Percentiles rank a stretch among this genome's conserved stretches.
phyloP scores from a whole-genome alignment of 2,113 vertebrate species.

The Ahaetulla prasina region DNA sequence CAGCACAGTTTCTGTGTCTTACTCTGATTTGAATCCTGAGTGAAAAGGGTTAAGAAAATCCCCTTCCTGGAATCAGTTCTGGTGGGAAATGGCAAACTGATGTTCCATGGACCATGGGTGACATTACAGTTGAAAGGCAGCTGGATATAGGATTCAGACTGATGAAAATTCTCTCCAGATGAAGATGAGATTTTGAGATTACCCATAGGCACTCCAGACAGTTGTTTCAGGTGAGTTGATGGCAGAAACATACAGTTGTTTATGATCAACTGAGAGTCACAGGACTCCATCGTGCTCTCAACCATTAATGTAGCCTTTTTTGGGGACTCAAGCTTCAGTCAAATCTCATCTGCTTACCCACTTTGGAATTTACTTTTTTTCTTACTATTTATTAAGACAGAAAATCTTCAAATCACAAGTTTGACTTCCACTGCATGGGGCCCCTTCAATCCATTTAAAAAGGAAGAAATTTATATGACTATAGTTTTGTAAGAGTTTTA shows the following conservation, averaged over 20 bases:
- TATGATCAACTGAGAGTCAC: neutral
- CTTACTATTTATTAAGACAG: neutral
- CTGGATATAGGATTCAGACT: neutral
- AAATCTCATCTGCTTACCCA: neutral
- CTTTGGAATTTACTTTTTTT: neutral
- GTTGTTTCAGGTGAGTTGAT: neutral
- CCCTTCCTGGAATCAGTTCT: neutral
- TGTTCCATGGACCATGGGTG: neutral
- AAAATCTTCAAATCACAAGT: neutral
- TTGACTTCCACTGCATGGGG: neutral
- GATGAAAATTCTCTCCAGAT: neutral
- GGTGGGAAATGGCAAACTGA: neutral
- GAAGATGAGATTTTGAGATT: neutral
- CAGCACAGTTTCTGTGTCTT: neutral
- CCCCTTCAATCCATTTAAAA: neutral
- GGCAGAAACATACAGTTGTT: neutral
- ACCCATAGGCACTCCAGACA: neutral
- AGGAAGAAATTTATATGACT: neutral
- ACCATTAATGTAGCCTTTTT: neutral
- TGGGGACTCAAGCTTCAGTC: neutral
- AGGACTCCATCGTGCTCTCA: neutral
- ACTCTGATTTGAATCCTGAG: neutral
- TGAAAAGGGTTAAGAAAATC: neutral
- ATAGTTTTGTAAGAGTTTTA: neutral
- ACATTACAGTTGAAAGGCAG: neutral